phyloP scores from a whole-genome alignment of 1,140 invertebrate genomes.

The Euschistus heros region DNA sequence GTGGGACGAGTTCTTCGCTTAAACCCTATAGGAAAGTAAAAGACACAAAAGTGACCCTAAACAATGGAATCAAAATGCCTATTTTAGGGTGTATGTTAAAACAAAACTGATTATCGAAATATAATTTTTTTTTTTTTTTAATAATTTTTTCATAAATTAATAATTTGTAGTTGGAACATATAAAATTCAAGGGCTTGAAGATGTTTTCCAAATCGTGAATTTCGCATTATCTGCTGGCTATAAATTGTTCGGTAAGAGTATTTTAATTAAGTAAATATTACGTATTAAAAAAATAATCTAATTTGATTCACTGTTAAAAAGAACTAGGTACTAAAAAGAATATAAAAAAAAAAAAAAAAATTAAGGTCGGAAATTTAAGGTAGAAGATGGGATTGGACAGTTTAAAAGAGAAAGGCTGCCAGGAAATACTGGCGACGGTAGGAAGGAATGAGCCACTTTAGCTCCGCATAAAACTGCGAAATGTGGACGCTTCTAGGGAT shows the following conservation, averaged over 20 bases:
- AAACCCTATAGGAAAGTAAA: not conserved
- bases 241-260: conserved; percentile 18
- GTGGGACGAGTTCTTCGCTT: not conserved
- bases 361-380: too few relatives aligned
- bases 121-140: not conserved
- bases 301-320: too few relatives aligned
- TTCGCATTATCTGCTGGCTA: conserved; percentile 20
- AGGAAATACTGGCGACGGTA: too few relatives aligned
- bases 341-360: too few relatives aligned
- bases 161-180: conserved; percentile 24
- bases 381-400: too few relatives aligned
- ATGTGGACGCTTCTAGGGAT: too few relatives aligned
- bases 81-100: conserved; percentile 18
- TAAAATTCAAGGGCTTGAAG: conserved; percentile 15
- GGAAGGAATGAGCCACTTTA: too few relatives aligned
- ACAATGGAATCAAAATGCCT: conserved; percentile 18
- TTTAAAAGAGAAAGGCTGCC: too few relatives aligned
- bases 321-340: too few relatives aligned
- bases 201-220: conserved; percentile 8
- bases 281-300: too few relatives aligned
- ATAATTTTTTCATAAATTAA: not conserved
- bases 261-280: too few relatives aligned
- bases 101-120: not conserved
- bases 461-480: too few relatives aligned
- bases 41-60: conserved; percentile 6